phyloP scores from a whole-genome alignment of 2,888 invertebrate species.

The Eupsilia transversa region DNA sequence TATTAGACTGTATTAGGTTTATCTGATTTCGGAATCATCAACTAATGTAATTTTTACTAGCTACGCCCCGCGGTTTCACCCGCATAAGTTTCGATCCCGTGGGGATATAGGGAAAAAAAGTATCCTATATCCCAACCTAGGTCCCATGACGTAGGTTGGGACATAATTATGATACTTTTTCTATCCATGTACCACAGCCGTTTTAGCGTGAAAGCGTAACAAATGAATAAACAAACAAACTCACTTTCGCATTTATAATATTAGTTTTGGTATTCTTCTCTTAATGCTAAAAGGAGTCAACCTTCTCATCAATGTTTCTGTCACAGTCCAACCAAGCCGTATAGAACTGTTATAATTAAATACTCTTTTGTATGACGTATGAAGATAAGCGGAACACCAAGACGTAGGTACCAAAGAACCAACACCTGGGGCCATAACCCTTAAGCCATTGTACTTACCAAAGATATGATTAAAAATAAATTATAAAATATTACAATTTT shows the following conservation, averaged over 20 bases:
- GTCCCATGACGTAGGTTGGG: too few relatives aligned
- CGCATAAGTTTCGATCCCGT: too few relatives aligned
- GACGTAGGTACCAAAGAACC: constrained; percentile 82
- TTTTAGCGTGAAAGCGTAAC: too few relatives aligned
- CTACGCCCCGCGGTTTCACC: too few relatives aligned
- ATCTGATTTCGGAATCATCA: too few relatives aligned
- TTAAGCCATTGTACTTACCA: constrained; percentile 88
- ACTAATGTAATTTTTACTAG: neutral
- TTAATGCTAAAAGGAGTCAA: neutral
- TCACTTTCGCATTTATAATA: too few relatives aligned
- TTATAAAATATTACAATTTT: constrained; percentile 75
- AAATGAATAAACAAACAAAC: too few relatives aligned
- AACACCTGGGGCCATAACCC: constrained; percentile 83
- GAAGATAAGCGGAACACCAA: constrained; percentile 50
- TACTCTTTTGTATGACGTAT: constrained; percentile 51
- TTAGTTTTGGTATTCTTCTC: too few relatives aligned
- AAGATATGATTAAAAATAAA: constrained; percentile 85
- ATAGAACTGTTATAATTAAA: constrained; percentile 46
- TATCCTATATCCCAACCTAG: too few relatives aligned
- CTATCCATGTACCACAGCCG: too few relatives aligned
- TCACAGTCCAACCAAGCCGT: constrained; percentile 19
- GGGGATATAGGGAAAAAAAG: too few relatives aligned
- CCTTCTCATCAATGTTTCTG: constrained; percentile 4
- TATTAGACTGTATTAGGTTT: neutral
- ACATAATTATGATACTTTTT: too few relatives aligned